Percentiles rank a stretch among this genome's conserved stretches.
Evolutionary conservation across 2,797 vertebrate species (phyloP).

Genomic region (Xiphorhynchus erythropygius): DNA sequence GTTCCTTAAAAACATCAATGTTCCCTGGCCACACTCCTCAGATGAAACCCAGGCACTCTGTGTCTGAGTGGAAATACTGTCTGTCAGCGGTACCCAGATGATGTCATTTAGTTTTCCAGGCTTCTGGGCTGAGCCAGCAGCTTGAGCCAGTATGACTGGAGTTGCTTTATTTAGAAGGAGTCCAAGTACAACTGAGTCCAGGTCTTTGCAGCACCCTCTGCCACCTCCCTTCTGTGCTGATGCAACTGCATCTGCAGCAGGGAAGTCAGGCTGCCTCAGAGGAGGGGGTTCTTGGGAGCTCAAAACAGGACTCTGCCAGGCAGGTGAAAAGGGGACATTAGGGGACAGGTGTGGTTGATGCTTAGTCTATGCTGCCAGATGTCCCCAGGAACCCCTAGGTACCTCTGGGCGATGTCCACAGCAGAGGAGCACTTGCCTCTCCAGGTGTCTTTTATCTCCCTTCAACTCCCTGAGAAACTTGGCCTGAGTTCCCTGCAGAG

Average conservation of each 20-base stretch:
- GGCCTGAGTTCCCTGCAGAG: fast-evolving
- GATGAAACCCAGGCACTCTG: not conserved
- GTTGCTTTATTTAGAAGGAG: slow-evolving; percentile 57
- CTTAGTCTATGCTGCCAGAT: not conserved
- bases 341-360: not conserved
- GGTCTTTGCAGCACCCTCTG: not conserved
- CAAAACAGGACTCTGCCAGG: not conserved
- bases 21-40: not conserved
- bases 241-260: not conserved
- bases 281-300: not conserved
- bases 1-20: not conserved
- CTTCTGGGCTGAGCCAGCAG: slow-evolving; percentile 57
- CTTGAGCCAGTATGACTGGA: slow-evolving; percentile 38
- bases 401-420: not conserved
- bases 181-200: not conserved
- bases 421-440: not conserved
- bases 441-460: not conserved
- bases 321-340: not conserved
- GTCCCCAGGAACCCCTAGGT: not conserved
- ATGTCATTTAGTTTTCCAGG: slow-evolving; percentile 63
- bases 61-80: slow-evolving; percentile 18
- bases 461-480: not conserved
- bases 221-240: slow-evolving; percentile 14
- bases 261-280: not conserved
- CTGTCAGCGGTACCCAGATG: slow-evolving; percentile 18